Evolutionary conservation across 2,888 invertebrate species (phyloP), one percentile per base, ranked within the genome.

Genomic region (Acleris laterana): DNA sequence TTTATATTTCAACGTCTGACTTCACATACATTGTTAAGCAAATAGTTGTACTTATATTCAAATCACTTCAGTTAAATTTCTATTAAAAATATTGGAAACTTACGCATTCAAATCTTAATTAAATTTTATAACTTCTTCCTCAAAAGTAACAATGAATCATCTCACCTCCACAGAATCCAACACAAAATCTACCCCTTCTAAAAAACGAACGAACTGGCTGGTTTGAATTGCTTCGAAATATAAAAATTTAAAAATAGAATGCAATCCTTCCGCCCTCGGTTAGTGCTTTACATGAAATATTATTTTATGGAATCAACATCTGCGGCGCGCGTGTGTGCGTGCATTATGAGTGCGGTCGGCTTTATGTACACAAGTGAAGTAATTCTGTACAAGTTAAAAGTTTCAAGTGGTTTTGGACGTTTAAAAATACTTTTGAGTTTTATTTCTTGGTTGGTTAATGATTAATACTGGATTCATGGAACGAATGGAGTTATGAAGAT

Each of bases 241-340:
- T 90, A 88, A 88, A 88, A 87, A 79, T 81, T 85, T 87, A 87
- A 88, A 91, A 93, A 93, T 93, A 93, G 92, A 93, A 92, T 86
- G 84, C 90, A 91, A 91, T 91, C 92, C 92, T 93, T 93, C 92
- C 92, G 90, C 91, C 92, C 92, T 90, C 90, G 85, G 86, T 89
- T 90, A 88, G 89, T 89, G 89, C 89, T 91, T 91, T 91, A 93
- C 92, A 92, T 91, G 92, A 92, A 92, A 93, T 93, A 92, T 91
- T 92, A 92, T 91, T 93, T 92, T 91, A 93, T 91, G 91, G 90
- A 91, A 91, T 92, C 90, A 91, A 89, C 93, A 93, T 93, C 92
- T 93, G 92, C 90, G 88, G 81, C 83, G 62, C 64, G 72, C 85
- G 87, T 88, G 87, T 89, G 90, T 72, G 88, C 83, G 78, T 68